phyloP scores from a whole-genome alignment of 2,797 vertebrate species.

The Sorex maritimensis region DNA sequence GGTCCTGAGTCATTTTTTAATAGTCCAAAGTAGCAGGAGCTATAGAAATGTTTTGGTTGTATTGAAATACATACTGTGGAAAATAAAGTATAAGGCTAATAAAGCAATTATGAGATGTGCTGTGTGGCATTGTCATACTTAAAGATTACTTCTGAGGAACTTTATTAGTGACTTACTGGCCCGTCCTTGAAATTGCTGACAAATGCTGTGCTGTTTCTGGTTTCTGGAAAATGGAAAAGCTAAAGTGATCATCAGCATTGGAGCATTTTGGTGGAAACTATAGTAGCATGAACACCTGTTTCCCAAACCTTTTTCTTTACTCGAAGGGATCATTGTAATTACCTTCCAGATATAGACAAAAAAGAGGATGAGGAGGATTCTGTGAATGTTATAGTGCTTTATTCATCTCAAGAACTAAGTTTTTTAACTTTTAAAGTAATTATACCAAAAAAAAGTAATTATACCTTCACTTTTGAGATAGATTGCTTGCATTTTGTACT shows the following conservation, averaged over 20 bases:
- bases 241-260: constrained; percentile 48
- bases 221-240: constrained; percentile 26
- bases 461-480: constrained; percentile 46
- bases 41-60: too few relatives aligned
- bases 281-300: background rate
- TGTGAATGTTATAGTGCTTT: background rate
- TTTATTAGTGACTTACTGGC: background rate
- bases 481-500: constrained; percentile 31
- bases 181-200: constrained; percentile 9
- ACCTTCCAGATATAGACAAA: constrained; percentile 53
- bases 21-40: too few relatives aligned
- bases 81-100: too few relatives aligned
- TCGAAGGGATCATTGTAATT: constrained; percentile 45
- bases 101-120: too few relatives aligned
- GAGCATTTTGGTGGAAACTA: constrained; percentile 14
- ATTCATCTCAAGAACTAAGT: too few relatives aligned
- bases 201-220: background rate
- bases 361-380: background rate
- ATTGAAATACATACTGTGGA: too few relatives aligned
- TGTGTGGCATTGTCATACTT: too few relatives aligned
- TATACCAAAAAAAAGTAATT: too few relatives aligned
- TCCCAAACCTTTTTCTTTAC: constrained; percentile 40
- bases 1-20: too few relatives aligned
- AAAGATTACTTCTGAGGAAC: too few relatives aligned
- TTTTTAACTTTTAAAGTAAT: too few relatives aligned